phyloP scores from a whole-genome alignment of 2,888 invertebrate species.

The Drosophila borborema region DNA sequence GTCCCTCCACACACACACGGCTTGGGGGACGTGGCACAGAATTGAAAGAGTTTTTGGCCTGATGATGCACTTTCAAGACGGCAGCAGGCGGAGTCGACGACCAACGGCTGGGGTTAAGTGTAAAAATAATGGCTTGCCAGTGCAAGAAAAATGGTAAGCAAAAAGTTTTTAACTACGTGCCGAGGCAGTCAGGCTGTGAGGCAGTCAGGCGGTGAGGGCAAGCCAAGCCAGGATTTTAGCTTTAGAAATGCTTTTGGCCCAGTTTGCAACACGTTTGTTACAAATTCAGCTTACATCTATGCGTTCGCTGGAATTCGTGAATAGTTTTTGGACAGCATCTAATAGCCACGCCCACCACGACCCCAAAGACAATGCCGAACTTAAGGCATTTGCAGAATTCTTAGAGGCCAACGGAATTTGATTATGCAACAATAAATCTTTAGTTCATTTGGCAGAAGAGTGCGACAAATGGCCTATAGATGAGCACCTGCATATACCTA shows the following conservation, averaged over 20 bases:
- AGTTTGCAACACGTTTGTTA: slow-evolving; percentile 51
- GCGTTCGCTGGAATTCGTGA: slow-evolving; percentile 28
- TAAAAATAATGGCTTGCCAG: slow-evolving; percentile 72
- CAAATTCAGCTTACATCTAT: slow-evolving; percentile 47
- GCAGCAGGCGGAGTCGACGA: neutral
- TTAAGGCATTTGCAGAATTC: slow-evolving; percentile 10
- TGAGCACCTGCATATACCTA: neutral
- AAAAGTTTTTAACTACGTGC: slow-evolving; percentile 76
- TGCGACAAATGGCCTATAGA: neutral
- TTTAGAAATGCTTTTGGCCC: slow-evolving; percentile 69
- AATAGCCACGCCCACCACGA: neutral
- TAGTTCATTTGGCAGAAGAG: slow-evolving; percentile 60
- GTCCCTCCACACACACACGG: too few relatives aligned
- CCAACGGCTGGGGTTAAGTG: slow-evolving; percentile 47
- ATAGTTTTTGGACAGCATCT: slow-evolving; percentile 33
- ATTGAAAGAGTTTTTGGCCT: slow-evolving; percentile 61
- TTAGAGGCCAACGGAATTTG: slow-evolving; percentile 60
- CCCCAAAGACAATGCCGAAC: slow-evolving; percentile 28
- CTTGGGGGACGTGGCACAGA: slow-evolving; percentile 28
- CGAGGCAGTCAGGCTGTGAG: slow-evolving; percentile 35
- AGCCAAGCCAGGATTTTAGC: slow-evolving; percentile 22
- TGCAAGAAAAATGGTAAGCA: slow-evolving; percentile 73
- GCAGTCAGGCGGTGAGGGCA: neutral
- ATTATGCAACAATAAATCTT: slow-evolving; percentile 78
- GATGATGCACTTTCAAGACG: slow-evolving; percentile 66